phyloP scores from a whole-genome alignment of 2,797 vertebrate genomes.

The Leptodactylus fallax region DNA sequence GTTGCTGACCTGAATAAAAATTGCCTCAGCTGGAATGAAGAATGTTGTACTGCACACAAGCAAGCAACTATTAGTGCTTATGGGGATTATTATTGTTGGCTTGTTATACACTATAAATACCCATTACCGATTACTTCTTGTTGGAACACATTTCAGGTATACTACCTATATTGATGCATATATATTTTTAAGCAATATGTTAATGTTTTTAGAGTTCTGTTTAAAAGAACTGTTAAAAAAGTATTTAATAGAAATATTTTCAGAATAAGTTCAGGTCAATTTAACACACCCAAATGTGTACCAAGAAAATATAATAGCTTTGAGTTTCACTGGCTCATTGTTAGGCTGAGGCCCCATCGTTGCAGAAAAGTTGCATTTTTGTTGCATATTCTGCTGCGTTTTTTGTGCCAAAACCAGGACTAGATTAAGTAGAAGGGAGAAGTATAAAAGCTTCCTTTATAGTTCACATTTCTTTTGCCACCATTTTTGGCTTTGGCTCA shows the following conservation, averaged over 20 bases:
- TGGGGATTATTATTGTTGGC: neutral
- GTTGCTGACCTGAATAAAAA: conserved; percentile 14
- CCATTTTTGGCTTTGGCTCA: too few relatives aligned
- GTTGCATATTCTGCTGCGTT: too few relatives aligned
- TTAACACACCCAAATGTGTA: neutral
- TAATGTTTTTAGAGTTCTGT: too few relatives aligned
- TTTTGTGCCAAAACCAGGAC: too few relatives aligned
- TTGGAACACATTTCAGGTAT: neutral
- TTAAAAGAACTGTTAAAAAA: too few relatives aligned
- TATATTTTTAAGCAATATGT: neutral
- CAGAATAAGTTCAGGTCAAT: neutral
- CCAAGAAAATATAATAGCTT: neutral
- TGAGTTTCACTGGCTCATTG: neutral
- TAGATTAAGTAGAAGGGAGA: too few relatives aligned
- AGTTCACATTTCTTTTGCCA: too few relatives aligned
- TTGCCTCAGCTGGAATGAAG: neutral
- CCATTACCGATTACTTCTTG: neutral
- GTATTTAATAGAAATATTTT: neutral
- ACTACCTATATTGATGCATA: neutral
- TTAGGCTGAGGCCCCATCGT: too few relatives aligned
- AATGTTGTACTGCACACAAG: neutral
- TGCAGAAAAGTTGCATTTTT: too few relatives aligned
- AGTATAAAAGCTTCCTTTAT: too few relatives aligned
- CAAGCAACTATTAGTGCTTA: neutral
- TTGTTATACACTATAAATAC: neutral